Conservation (phyloP, 2,797 vertebrate species). For the Cottoperca gobio region DNA sequence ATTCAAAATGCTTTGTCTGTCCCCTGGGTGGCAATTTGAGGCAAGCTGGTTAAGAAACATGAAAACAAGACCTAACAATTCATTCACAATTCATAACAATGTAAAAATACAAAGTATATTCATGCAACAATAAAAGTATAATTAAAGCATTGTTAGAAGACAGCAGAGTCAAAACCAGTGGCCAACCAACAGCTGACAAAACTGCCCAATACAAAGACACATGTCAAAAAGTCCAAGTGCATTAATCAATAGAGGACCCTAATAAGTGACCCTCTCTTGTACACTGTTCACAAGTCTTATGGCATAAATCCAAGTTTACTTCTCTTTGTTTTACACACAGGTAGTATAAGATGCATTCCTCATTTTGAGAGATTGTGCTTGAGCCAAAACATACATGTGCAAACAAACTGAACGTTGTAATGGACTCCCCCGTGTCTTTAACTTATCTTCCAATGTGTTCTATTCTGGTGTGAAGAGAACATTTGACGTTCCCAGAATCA, state of each 20-base stretch:
- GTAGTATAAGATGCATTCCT: background rate
- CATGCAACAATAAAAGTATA: slow-evolving; percentile 13
- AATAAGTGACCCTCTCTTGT: background rate
- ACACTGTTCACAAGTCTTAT: background rate
- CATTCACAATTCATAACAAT: background rate
- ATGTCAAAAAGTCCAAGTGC: background rate
- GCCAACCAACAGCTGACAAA: background rate
- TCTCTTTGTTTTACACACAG: background rate
- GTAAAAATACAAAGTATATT: slow-evolving; percentile 8
- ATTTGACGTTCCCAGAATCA: no score
- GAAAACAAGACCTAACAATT: slow-evolving; percentile 15
- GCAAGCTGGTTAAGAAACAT: slow-evolving; percentile 18
- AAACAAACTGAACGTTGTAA: background rate
- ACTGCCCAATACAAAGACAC: background rate
- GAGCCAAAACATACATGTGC: background rate
- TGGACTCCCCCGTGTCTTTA: background rate
- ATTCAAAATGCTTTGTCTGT: slow-evolving; percentile 15
- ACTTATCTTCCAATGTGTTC: background rate
- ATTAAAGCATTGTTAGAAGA: slow-evolving; percentile 17
- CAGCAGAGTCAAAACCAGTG: background rate
- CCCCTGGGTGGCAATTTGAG: slow-evolving; percentile 42
- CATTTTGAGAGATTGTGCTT: background rate
- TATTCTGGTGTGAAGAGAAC: background rate
- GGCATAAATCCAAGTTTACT: background rate
- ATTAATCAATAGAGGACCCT: background rate